Conservation (phyloP, 2,113 vertebrate species). For the Oreotragus oreotragus region DNA sequence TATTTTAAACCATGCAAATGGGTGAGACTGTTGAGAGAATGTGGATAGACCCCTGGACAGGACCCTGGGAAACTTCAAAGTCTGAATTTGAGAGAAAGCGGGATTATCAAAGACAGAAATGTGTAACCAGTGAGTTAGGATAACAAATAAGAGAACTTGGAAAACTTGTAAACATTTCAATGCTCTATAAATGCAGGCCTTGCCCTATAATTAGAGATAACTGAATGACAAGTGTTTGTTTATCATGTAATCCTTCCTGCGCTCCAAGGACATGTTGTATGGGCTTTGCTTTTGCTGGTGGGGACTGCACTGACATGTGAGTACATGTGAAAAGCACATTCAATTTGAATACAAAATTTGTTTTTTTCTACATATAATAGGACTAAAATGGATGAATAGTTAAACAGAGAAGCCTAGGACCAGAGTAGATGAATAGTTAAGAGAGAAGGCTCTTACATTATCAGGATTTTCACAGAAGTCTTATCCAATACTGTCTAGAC, state of each 20-base stretch:
- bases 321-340: background rate
- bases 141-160: background rate
- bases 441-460: background rate
- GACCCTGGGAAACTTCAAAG: background rate
- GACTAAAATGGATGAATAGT: background rate
- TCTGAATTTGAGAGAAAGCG: background rate
- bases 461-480: background rate
- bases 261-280: background rate
- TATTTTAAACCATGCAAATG: background rate
- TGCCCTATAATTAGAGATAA: background rate
- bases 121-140: background rate
- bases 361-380: background rate
- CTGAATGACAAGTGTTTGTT: background rate
- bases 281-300: background rate
- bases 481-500: background rate
- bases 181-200: background rate
- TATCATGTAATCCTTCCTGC: background rate
- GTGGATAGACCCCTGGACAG: background rate
- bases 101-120: background rate
- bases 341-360: background rate
- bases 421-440: background rate
- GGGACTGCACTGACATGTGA: background rate
- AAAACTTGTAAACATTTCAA: background rate
- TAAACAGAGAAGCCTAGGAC: background rate
- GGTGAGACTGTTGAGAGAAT: background rate